Evolutionary conservation across 2,797 vertebrate genomes (phyloP).

Genomic region (Neosalanx taihuensis): DNA sequence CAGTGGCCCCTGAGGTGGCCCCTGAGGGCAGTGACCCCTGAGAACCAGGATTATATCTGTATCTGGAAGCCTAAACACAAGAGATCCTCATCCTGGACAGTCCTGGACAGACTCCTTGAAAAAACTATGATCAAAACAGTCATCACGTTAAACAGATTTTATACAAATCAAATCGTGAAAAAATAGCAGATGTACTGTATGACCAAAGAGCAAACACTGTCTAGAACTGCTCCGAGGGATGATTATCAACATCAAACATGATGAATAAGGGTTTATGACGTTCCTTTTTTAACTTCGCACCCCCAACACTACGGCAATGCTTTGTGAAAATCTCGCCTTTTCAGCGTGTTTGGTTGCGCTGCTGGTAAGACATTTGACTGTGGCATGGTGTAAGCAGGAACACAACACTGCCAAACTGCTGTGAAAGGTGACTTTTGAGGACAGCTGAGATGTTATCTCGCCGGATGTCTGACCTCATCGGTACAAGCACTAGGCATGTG

Average conservation of each 20-base stretch:
- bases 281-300: constrained; percentile 1
- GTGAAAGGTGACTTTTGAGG: neutral
- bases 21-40: too few species aligned
- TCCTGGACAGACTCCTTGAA: too few species aligned
- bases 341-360: constrained; percentile 1
- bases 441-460: neutral
- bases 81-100: too few species aligned
- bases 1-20: too few species aligned
- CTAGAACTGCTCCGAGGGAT: neutral
- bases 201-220: neutral
- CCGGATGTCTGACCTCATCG: neutral
- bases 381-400: neutral
- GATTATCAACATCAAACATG: constrained; percentile 1
- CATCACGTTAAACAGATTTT: too few species aligned
- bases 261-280: neutral
- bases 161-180: neutral
- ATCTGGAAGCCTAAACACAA: too few species aligned
- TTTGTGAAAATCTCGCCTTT: constrained; percentile 1
- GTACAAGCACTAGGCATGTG: neutral
- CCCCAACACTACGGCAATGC: neutral
- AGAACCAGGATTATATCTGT: too few species aligned
- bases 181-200: neutral
- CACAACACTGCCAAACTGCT: neutral
- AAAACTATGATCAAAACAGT: too few species aligned
- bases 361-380: neutral